These are phyloP conservation scores for Torymus aiolomorphi DNA, from an alignment of 2,888 invertebrate species.

Conservation along the genomic window DNA sequence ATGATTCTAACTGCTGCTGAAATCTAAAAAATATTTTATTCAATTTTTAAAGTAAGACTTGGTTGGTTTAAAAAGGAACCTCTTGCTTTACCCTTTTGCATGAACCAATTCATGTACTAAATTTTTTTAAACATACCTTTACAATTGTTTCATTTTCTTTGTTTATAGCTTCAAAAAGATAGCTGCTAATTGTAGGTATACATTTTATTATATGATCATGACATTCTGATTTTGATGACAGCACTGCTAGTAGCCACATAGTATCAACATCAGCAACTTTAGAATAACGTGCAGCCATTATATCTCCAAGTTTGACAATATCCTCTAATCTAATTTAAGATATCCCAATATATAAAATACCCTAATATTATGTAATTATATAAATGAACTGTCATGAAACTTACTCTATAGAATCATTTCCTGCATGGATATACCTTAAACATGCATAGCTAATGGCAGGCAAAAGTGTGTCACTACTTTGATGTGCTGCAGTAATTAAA, in stretches of 20 bases:
- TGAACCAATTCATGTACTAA: slow-evolving; percentile 12
- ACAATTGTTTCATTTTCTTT: slow-evolving; percentile 55
- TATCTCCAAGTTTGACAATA: slow-evolving; percentile 61
- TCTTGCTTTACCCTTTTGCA: neutral
- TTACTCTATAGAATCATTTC: slow-evolving; percentile 66
- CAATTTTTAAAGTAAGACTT: slow-evolving; percentile 1
- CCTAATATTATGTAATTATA: slow-evolving; percentile 9
- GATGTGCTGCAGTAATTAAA: slow-evolving; percentile 62
- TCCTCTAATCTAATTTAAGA: slow-evolving; percentile 64
- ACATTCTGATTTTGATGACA: slow-evolving; percentile 67
- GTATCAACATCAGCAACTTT: slow-evolving; percentile 60
- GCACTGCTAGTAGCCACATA: slow-evolving; percentile 69
- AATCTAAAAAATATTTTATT: slow-evolving; percentile 59
- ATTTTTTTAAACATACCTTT: slow-evolving; percentile 58
- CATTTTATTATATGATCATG: slow-evolving; percentile 53
- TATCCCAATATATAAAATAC: slow-evolving; percentile 17
- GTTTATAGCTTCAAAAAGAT: slow-evolving; percentile 55
- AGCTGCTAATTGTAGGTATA: slow-evolving; percentile 18
- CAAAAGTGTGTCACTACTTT: slow-evolving; percentile 63
- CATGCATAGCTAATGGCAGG: slow-evolving; percentile 68
- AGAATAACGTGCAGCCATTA: slow-evolving; percentile 56
- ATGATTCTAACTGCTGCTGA: slow-evolving; percentile 69
- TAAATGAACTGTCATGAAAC: slow-evolving; percentile 38
- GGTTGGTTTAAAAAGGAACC: too few relatives aligned
- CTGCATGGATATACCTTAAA: slow-evolving; percentile 65